phyloP scores from a whole-genome alignment of 2,888 invertebrate genomes.

The Polietes domitor region DNA sequence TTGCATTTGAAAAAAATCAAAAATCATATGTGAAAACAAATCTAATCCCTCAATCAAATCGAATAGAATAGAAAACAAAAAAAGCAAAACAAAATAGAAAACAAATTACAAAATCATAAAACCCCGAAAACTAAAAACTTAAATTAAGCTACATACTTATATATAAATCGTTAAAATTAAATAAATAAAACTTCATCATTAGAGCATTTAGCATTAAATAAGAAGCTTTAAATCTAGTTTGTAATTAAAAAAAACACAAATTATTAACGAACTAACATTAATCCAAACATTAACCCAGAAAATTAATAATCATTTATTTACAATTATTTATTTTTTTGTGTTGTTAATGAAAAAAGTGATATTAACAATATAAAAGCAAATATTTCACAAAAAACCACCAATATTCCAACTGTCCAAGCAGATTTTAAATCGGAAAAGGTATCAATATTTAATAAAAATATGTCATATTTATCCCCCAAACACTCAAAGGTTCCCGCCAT shows the following conservation, averaged over 20 bases:
- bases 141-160: neutral
- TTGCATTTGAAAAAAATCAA: slow-evolving; percentile 73
- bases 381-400: too few relatives aligned
- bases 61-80: slow-evolving; percentile 60
- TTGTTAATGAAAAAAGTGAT: neutral
- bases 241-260: neutral
- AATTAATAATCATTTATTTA: too few relatives aligned
- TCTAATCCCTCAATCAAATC: slow-evolving; percentile 81
- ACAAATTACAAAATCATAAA: slow-evolving; percentile 19
- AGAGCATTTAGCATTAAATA: neutral
- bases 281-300: too few relatives aligned
- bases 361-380: neutral
- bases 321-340: neutral
- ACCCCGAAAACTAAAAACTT: slow-evolving; percentile 16
- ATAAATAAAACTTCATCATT: neutral
- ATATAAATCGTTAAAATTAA: neutral
- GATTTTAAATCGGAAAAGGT: too few relatives aligned
- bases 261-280: neutral
- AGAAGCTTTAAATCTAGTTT: neutral
- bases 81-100: slow-evolving; percentile 62
- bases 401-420: too few relatives aligned
- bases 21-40: slow-evolving; percentile 67
- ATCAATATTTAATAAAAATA: too few relatives aligned
- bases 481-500: too few relatives aligned
- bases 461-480: too few relatives aligned